Conservation (phyloP, 2,888 invertebrate genomes). For the Meiosimyza platycephala region DNA sequence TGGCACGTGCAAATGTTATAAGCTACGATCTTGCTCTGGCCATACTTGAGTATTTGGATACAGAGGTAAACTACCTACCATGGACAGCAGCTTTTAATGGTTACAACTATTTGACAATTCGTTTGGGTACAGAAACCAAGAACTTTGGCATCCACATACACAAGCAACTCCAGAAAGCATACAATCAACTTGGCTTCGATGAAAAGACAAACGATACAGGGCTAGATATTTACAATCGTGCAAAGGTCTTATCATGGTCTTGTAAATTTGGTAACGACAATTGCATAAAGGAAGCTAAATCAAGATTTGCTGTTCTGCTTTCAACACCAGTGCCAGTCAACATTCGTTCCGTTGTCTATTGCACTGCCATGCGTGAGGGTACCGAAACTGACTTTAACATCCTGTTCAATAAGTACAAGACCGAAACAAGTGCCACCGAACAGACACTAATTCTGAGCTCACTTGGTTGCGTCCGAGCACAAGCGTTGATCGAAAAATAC, state of each 20-base stretch:
- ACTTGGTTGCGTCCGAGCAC: constrained; percentile 76
- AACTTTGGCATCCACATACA: constrained; percentile 66
- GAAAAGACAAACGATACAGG: constrained; percentile 67
- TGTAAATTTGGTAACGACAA: constrained; percentile 73
- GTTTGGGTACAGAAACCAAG: constrained; percentile 54
- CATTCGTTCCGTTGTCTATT: constrained; percentile 79
- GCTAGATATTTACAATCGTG: constrained; percentile 72
- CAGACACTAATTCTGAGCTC: constrained; percentile 74
- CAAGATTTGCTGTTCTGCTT: constrained; percentile 59
- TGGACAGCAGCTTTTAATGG: constrained; percentile 77
- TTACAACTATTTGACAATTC: constrained; percentile 62
- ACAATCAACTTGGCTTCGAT: constrained; percentile 69
- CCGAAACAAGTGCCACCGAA: constrained; percentile 76
- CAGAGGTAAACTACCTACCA: constrained; percentile 80
- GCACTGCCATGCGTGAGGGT: constrained; percentile 77
- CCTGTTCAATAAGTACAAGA: constrained; percentile 73
- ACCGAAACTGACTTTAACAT: constrained; percentile 73
- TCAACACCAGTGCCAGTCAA: constrained; percentile 70
- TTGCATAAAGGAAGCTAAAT: constrained; percentile 70
- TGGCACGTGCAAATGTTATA: constrained; percentile 76
- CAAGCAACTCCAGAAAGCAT: constrained; percentile 67
- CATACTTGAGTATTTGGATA: constrained; percentile 75
- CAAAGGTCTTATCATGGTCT: constrained; percentile 72
- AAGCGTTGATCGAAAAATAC: constrained; percentile 69
- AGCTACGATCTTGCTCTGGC: constrained; percentile 74